phyloP scores from a whole-genome alignment of 2,113 vertebrate species.

The Calidris pugnax region DNA sequence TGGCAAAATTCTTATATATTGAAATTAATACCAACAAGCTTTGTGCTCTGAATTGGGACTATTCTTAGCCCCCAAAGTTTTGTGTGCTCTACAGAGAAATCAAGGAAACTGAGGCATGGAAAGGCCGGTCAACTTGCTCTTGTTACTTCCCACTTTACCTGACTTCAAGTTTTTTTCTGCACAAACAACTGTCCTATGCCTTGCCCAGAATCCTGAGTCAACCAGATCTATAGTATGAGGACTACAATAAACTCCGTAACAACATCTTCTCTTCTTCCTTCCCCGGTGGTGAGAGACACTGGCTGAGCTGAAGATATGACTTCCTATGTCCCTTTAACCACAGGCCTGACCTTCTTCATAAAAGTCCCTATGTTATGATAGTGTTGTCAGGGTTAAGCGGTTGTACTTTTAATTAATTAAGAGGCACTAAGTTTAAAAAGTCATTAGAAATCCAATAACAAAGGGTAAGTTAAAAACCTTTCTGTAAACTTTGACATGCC shows the following conservation, averaged over 20 bases:
- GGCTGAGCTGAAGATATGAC: constrained; percentile 6
- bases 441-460: constrained; percentile 55
- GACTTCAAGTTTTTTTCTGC: neutral
- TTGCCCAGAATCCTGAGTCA: neutral
- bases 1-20: neutral
- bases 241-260: neutral
- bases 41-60: neutral
- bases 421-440: constrained; percentile 43
- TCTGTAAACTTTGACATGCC: neutral
- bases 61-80: neutral
- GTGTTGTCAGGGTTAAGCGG: constrained; percentile 2
- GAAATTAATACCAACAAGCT: neutral
- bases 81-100: neutral
- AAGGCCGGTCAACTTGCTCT: neutral
- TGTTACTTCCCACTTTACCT: neutral
- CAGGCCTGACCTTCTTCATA: constrained; percentile 36
- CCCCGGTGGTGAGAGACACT: neutral
- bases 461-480: constrained; percentile 48
- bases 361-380: constrained; percentile 8
- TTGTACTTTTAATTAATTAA: constrained; percentile 62
- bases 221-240: neutral
- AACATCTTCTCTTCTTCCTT: neutral
- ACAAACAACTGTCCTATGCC: neutral
- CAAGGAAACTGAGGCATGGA: neutral
- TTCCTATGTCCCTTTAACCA: constrained; percentile 40